Base-by-base conservation (phyloP, 2,888 invertebrate genomes). In the Hirudinaria manillensis region DNA sequence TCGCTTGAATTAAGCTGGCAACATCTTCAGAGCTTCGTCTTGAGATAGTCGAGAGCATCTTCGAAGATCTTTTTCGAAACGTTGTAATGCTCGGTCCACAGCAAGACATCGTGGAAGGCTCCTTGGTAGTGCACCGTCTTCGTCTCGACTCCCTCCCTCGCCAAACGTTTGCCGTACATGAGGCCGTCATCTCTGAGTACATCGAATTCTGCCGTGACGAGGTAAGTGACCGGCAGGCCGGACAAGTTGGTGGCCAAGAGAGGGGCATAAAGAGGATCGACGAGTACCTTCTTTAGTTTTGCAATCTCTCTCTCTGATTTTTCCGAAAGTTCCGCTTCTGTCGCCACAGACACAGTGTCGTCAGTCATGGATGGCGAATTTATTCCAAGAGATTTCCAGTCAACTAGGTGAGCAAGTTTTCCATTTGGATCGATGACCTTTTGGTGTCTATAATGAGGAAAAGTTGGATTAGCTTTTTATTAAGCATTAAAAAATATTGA, bases 151-250 rank as follows among this genome's bases (percentile, higher is more conserved):
- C 80, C 81, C 16, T 77, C 79, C 36, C 80, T 80, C 76, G 79
- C 76, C 68, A 86, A 78, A 76, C 85, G 78, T 38, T 82, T 79
- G 0, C 82, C 83, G 76, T 85, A 86, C 81, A 86, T 82, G 7
- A 84, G 78, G 19, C 82, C 84, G 76, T 86, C 86, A 77, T 86
- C 86, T 3, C 86, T 78, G 16, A 85, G 80, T 3, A 85, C 82
- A 76, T 86, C 86, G 78, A 83, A 84, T 67, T 86, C 83, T 45
- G 84, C 82, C 24, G 85, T 84, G 13, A 84, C 79, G 65, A 86
- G 79, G 73, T 84, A 83, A 2, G 85, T 81, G 51, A 81, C 80
- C 0, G 86, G 83, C 56, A 84, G 77, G 16, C 80, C 81, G 10
- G 77, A 75, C 19, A 83, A 76, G 75, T 83, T 79, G 6, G 71